Conservation (phyloP, 1,140 invertebrate genomes). For the Antheraea mylitta region DNA sequence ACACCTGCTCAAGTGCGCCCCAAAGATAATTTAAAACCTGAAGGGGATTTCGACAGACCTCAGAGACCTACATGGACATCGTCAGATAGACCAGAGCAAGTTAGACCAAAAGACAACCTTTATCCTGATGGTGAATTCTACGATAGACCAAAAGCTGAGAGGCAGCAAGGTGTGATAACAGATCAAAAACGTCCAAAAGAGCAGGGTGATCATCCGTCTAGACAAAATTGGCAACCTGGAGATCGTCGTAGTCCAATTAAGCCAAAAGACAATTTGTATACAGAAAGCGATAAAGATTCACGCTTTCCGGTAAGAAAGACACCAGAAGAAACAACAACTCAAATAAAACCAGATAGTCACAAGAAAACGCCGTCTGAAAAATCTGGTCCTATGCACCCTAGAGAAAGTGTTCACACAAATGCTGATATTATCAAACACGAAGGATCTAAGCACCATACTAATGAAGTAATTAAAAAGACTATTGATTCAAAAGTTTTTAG, state of each 20-base stretch:
- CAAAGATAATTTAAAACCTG: slow-evolving; percentile 81
- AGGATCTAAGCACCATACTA: slow-evolving; percentile 33
- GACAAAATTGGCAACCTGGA: slow-evolving; percentile 72
- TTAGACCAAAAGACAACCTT: slow-evolving; percentile 70
- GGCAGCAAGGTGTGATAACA: slow-evolving; percentile 24
- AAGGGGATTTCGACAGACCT: slow-evolving; percentile 78
- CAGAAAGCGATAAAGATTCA: slow-evolving; percentile 75
- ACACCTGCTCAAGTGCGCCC: slow-evolving; percentile 73
- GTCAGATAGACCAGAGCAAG: slow-evolving; percentile 20
- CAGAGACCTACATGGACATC: slow-evolving; percentile 24
- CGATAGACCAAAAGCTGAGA: slow-evolving; percentile 45
- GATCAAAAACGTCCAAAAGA: slow-evolving; percentile 42
- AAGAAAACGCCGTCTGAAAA: slow-evolving; percentile 78
- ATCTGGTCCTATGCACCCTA: slow-evolving; percentile 72
- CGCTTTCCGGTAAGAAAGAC: neutral
- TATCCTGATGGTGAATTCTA: slow-evolving; percentile 79
- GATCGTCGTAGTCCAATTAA: slow-evolving; percentile 78
- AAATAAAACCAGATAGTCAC: slow-evolving; percentile 49
- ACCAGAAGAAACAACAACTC: slow-evolving; percentile 12
- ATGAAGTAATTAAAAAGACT: slow-evolving; percentile 55
- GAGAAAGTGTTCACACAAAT: slow-evolving; percentile 81
- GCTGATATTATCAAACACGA: slow-evolving; percentile 63
- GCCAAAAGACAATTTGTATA: slow-evolving; percentile 80
- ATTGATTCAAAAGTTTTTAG: slow-evolving; percentile 27
- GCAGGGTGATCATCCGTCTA: slow-evolving; percentile 79